Evolutionary conservation across 2,797 vertebrate genomes (phyloP).

Genomic region (Petrocephalus sullivani): DNA sequence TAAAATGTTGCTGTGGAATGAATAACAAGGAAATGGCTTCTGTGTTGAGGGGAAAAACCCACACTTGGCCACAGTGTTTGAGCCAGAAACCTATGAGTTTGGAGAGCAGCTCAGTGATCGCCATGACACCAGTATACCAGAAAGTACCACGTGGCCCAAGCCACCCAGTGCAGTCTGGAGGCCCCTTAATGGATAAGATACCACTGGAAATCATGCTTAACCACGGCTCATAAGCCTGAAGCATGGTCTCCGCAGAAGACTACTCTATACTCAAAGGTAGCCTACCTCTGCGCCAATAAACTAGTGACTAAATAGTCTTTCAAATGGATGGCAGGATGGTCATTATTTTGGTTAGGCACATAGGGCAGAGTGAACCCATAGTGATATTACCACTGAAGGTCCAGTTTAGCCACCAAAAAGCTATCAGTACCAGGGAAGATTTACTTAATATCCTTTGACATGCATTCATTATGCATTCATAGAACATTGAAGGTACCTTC

Average conservation of each 20-base stretch:
- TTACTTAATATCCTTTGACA: neutral
- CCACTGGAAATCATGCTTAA: neutral
- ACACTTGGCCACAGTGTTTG: neutral
- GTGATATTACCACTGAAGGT: neutral
- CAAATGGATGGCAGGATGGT: neutral
- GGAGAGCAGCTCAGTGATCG: neutral
- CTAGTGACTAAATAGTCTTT: neutral
- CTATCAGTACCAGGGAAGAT: neutral
- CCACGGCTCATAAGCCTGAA: neutral
- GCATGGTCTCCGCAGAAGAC: neutral
- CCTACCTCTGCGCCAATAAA: neutral
- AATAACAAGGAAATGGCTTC: conserved; percentile 25
- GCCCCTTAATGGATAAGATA: neutral
- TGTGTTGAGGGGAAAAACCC: neutral
- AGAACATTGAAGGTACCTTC: neutral
- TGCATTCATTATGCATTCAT: neutral
- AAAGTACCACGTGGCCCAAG: neutral
- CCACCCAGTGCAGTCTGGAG: neutral
- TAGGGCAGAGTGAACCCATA: neutral
- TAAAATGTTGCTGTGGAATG: conserved; percentile 40
- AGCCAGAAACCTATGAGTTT: neutral
- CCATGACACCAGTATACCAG: neutral
- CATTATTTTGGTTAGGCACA: neutral
- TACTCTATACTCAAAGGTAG: neutral
- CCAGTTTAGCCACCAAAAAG: neutral